These are phyloP conservation scores for Neomonachus schauinslandi DNA, from an alignment of 2,113 vertebrate genomes.

Conservation along the genomic window DNA sequence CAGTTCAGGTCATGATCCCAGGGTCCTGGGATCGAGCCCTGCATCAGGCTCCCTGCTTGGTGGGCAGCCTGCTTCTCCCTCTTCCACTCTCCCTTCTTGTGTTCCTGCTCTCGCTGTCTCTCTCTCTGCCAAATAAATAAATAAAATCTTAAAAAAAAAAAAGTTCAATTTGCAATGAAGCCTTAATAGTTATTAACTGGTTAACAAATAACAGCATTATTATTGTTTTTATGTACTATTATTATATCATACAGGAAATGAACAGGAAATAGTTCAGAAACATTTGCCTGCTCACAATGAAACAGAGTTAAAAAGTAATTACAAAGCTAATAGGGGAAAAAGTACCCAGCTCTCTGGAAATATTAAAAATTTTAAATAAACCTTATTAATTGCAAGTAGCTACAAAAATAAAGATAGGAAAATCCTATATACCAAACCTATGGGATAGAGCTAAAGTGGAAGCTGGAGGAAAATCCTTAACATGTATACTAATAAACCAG, in stretches of 20 bases:
- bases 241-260: neutral
- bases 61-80: no score
- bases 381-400: neutral
- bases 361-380: neutral
- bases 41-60: no score
- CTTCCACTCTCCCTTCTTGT: no score
- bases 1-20: no score
- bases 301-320: neutral
- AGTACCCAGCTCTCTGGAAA: neutral
- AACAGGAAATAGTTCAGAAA: neutral
- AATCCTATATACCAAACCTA: neutral
- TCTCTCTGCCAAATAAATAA: no score
- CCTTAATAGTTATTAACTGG: neutral
- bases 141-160: neutral
- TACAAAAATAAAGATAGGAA: neutral
- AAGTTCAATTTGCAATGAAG: neutral
- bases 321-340: neutral
- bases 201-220: neutral
- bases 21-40: no score
- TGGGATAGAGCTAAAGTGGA: neutral
- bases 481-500: neutral
- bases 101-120: no score
- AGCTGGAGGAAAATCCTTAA: neutral
- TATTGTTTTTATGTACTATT: neutral
- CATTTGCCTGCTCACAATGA: neutral